phyloP scores from a whole-genome alignment of 2,888 invertebrate species.

The Venusia cambrica region DNA sequence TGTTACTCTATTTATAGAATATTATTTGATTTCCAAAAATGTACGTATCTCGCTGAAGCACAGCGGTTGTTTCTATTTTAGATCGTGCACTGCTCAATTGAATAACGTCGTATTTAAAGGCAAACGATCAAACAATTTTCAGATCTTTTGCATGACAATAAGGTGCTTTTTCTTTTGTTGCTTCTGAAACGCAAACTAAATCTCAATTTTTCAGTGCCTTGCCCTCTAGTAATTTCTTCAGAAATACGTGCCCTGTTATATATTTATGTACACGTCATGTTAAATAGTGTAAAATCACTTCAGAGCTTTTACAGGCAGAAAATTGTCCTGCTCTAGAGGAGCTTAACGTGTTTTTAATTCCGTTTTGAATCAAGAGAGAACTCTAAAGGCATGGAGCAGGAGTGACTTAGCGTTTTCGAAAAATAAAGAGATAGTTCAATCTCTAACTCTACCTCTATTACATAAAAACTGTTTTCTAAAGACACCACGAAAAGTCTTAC shows the following conservation, averaged over 20 bases:
- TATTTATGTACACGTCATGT: too few species aligned
- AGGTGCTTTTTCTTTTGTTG: slow-evolving; percentile 39
- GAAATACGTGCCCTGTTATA: slow-evolving; percentile 39
- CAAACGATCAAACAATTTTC: slow-evolving; percentile 48
- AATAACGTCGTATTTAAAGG: slow-evolving; percentile 59
- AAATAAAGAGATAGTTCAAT: too few species aligned
- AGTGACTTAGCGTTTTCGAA: too few species aligned
- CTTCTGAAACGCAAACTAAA: slow-evolving; percentile 32
- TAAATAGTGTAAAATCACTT: too few species aligned
- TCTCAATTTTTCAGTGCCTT: slow-evolving; percentile 32
- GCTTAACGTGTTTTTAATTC: too few species aligned
- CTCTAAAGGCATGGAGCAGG: too few species aligned
- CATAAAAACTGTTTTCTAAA: too few species aligned
- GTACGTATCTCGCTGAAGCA: slow-evolving; percentile 69
- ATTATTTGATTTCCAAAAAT: slow-evolving; percentile 79
- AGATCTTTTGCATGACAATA: slow-evolving; percentile 40
- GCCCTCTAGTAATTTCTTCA: slow-evolving; percentile 37
- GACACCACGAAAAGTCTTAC: too few species aligned
- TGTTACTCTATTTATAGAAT: slow-evolving; percentile 65
- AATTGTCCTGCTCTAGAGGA: too few species aligned
- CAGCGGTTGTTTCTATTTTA: slow-evolving; percentile 69
- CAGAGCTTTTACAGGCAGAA: too few species aligned
- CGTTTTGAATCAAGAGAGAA: too few species aligned
- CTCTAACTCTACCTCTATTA: too few species aligned
- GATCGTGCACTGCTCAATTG: slow-evolving; percentile 49